Percentiles rank a stretch among this genome's conserved stretches.
phyloP scores from a whole-genome alignment of 2,888 invertebrate species.

The Anoncus sp. region DNA sequence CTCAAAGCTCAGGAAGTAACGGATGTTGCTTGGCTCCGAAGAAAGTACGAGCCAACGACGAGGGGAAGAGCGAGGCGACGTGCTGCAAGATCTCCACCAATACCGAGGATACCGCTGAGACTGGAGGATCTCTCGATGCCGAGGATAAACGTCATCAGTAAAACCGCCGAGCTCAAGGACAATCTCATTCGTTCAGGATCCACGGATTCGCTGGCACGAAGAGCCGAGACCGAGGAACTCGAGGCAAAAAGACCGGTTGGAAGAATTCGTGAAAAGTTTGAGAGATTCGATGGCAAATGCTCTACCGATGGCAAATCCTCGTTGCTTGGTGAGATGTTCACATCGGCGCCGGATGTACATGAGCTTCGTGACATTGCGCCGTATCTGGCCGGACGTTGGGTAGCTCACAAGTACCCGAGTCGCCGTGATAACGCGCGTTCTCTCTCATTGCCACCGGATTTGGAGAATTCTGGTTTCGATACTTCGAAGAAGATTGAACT shows the following conservation, averaged over 20 bases:
- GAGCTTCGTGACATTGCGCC: conserved; percentile 91
- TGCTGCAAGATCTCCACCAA: conserved; percentile 85
- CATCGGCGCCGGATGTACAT: conserved; percentile 91
- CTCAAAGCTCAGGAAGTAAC: conserved; percentile 84
- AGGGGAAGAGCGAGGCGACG: conserved; percentile 84
- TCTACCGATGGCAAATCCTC: conserved; percentile 83
- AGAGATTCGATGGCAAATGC: conserved; percentile 80
- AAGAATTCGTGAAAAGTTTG: conserved; percentile 89
- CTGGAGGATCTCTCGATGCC: conserved; percentile 92
- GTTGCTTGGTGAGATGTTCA: conserved; percentile 90
- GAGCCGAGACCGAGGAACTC: conserved; percentile 78
- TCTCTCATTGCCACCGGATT: conserved; percentile 84
- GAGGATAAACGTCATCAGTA: conserved; percentile 95
- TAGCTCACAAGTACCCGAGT: conserved; percentile 91
- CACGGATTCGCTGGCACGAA: conserved; percentile 73
- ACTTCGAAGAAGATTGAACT: conserved; percentile 21
- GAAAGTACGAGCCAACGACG: conserved; percentile 85
- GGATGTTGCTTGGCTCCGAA: conserved; percentile 86
- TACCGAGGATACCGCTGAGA: conserved; percentile 87
- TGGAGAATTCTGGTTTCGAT: conserved; percentile 64
- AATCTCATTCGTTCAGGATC: conserved; percentile 57
- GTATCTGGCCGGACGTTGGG: conserved; percentile 91
- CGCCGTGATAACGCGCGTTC: conserved; percentile 88
- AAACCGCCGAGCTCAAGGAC: conserved; percentile 88
- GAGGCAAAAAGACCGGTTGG: conserved; percentile 86